Base-by-base conservation (phyloP, 2,888 invertebrate species). In the Physocephala rufipes region DNA sequence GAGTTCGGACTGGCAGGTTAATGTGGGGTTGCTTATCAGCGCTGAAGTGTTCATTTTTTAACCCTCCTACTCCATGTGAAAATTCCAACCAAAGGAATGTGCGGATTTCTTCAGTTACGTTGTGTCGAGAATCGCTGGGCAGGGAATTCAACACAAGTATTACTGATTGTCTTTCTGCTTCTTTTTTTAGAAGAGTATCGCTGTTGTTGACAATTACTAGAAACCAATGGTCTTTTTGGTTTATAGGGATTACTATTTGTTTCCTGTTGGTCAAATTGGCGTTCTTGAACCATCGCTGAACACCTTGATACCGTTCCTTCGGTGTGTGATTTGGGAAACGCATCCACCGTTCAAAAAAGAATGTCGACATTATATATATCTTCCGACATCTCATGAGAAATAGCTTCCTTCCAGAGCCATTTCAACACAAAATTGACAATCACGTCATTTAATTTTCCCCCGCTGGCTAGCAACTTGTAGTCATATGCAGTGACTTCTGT, bases 161-260 rank as follows among this genome's bases (percentile, higher is more conserved):
- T 2, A 24, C 53, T 3, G 53, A 24, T 53, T 24, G 53, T 24
- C 53, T 19, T 2, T 19, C 7, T 7, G 53, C 19, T 53, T 5
- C 2, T 2, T 21, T 24, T 2, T 53, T n/a, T n/a, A 53, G n/a
- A n/a, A 53, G 19, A 24, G 19, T 21, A 12, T 53, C 53, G 2
- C 19, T 53, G 24, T 5, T 53, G 21, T 5, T 21, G 53, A 53
- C 12, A 3, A 53, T 53, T 5, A 53, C 24, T 5, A 53, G 53
- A 24, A 53, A 53, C 53, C 53, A 53, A 53, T n/a, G 53, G 24
- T 53, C 53, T 12, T 53, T 53, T 53, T 7, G 53, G 53, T 19
- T 55, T 21, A 55, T 55, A n/a, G 53, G 19, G n/a, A 55, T 55
- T 55, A 55, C 4, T 4, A 55, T 13, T 7, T 55, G 19, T 24